Conservation (phyloP, 2,797 vertebrate species). For the Triplophysa yarkandensis region DNA sequence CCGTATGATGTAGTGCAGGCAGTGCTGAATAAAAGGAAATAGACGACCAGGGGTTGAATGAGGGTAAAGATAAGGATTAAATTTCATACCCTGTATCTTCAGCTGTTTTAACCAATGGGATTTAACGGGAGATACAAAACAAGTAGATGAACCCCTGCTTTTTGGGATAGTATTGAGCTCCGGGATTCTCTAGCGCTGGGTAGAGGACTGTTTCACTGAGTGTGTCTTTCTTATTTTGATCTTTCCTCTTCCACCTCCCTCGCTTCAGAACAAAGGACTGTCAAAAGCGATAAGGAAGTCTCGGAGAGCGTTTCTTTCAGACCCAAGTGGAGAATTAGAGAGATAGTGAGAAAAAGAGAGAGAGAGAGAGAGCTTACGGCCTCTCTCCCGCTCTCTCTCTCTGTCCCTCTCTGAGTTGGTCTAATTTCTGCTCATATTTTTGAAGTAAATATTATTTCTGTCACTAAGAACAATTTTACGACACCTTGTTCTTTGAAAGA, state of each 20-base stretch:
- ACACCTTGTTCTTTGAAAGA: too few relatives aligned
- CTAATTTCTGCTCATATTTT: conserved; percentile 38
- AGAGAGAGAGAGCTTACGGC: too few relatives aligned
- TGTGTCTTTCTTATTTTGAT: conserved; percentile 14
- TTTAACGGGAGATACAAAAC: conserved; percentile 2
- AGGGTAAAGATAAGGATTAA: conserved; percentile 24
- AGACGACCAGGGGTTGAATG: not conserved
- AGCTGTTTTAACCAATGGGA: conserved; percentile 14
- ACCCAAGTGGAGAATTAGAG: conserved; percentile 40
- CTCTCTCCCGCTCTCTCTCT: not conserved
- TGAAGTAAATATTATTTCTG: too few relatives aligned
- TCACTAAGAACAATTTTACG: too few relatives aligned
- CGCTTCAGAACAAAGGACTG: conserved; percentile 49
- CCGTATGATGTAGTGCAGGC: conserved; percentile 8
- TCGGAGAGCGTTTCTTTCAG: conserved; percentile 39
- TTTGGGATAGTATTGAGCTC: not conserved
- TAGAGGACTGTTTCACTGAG: not conserved
- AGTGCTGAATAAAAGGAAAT: conserved; percentile 3
- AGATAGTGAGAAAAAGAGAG: too few relatives aligned
- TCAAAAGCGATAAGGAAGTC: conserved; percentile 53
- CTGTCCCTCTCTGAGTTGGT: conserved; percentile 33
- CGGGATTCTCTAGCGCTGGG: not conserved
- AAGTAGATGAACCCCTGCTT: conserved; percentile 7
- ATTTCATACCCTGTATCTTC: conserved; percentile 16
- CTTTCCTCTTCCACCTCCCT: conserved; percentile 29